Base-by-base conservation (phyloP, 2,888 invertebrate genomes). In the Acrocera orbiculus region DNA sequence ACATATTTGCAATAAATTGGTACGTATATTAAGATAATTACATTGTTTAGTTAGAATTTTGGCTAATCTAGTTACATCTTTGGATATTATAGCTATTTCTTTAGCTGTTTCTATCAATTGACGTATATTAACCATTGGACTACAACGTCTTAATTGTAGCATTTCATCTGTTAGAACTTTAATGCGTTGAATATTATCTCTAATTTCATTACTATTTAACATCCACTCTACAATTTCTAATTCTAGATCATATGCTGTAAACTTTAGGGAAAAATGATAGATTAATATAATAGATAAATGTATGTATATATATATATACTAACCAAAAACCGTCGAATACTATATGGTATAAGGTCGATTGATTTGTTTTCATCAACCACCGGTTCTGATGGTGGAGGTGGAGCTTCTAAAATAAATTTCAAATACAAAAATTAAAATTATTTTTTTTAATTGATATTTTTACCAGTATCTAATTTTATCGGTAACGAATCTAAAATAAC, bases 221-320 rank as follows among this genome's bases (percentile, higher is more conserved):
- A 95, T 95, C 96, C 96, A 99, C 57, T 98, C 96, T 44, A 87
- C 79, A 8, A 98, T 87, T 56, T 96, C 96, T 65, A 90, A 82
- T 64, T 98, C 96, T 27, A 98, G 69, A 45, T 92, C 93, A 63
- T 98, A 95, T 2, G 98, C 98, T 9, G 98, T 98, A 67, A 93
- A 87, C 89, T 86, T 22, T 51, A 28, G 14, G 16, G 27, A 16
- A 13, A 16, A 25, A 16, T n/a, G 10, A 16, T 5, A 28, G 17
- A 19, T 16, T 25, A 1, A 9, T n/a, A 15, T 20, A 27, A 13
- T 3, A 30, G 8, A 10, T 22, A 10, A 10, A 6, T 8, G 30
- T 25, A 22, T 15, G 5, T n/a, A 13, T 14, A 19, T 16, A 29
- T 29, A 29, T 29, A 13, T 19, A 5, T 2, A 14, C 15, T 23